Conservation (phyloP, 2,113 vertebrate species). For the Cavia aperea region DNA sequence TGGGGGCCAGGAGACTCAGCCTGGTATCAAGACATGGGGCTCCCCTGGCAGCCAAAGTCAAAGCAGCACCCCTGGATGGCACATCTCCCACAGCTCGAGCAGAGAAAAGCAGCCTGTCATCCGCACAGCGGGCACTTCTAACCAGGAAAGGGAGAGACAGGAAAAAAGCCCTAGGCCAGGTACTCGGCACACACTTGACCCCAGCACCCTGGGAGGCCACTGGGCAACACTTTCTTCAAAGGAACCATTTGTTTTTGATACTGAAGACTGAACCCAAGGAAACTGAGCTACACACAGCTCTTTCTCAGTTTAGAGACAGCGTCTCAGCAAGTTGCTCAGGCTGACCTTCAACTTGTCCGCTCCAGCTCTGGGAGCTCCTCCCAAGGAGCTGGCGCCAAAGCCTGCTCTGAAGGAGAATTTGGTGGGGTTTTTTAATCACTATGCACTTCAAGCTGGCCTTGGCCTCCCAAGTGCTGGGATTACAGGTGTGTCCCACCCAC, state of each 20-base stretch:
- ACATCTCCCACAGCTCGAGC: no score
- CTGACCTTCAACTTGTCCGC: background rate
- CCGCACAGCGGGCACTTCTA: no score
- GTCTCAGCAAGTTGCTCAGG: background rate
- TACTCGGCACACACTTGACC: background rate
- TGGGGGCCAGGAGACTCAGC: background rate
- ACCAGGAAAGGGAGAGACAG: no score
- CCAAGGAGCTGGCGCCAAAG: background rate
- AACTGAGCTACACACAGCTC: background rate
- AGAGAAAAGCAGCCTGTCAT: no score
- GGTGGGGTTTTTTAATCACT: background rate
- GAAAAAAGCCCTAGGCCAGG: background rate
- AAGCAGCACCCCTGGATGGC: background rate
- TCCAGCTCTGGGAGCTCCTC: background rate
- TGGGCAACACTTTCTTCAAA: background rate
- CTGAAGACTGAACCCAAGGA: background rate
- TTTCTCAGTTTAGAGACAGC: background rate
- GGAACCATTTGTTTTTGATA: background rate
- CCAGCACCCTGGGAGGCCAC: background rate
- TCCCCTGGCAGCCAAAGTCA: background rate
- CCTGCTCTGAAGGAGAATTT: background rate
- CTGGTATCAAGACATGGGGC: no score
- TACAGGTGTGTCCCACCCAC: background rate
- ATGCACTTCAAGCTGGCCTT: background rate
- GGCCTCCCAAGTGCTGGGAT: background rate